Evolutionary conservation across 2,888 invertebrate species (phyloP).

Genomic region (Sclerodermus sp.): DNA sequence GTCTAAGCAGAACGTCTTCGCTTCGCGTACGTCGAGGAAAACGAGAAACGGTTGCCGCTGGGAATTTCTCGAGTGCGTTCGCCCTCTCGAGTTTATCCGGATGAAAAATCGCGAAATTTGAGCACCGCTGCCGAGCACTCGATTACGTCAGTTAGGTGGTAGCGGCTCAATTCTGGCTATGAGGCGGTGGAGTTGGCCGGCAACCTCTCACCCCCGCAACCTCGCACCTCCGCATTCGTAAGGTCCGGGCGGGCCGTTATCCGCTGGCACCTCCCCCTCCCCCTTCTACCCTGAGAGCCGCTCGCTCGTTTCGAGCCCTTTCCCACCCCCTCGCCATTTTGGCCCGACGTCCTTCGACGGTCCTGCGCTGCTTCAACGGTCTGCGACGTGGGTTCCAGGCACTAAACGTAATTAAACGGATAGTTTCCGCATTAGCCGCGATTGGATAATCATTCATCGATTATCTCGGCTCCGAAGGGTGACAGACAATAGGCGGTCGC

Average conservation of each 20-base stretch:
- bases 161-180: conserved; percentile 48
- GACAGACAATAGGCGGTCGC: conserved; percentile 30
- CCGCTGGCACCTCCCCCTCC: too few relatives aligned
- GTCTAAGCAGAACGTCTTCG: too few relatives aligned
- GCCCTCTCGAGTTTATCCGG: too few relatives aligned
- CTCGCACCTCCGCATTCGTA: too few relatives aligned
- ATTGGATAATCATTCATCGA: conserved; percentile 57
- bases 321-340: conserved; percentile 5
- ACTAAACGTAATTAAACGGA: conserved; percentile 56
- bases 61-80: too few relatives aligned
- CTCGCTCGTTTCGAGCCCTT: too few relatives aligned
- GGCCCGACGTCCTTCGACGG: not conserved
- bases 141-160: conserved; percentile 53
- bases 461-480: conserved; percentile 42
- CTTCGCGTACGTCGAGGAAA: too few relatives aligned
- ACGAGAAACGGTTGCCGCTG: too few relatives aligned
- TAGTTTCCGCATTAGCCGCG: conserved; percentile 57
- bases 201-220: too few relatives aligned
- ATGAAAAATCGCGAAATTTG: too few relatives aligned
- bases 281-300: too few relatives aligned
- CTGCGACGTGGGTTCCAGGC: conserved; percentile 40
- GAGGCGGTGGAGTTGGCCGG: conserved; percentile 18
- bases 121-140: conserved; percentile 43
- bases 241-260: too few relatives aligned
- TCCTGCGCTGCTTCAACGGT: conserved; percentile 16